These are phyloP conservation scores for Chunga burmeisteri DNA, from an alignment of 2,113 vertebrate genomes.

Conservation along the genomic window DNA sequence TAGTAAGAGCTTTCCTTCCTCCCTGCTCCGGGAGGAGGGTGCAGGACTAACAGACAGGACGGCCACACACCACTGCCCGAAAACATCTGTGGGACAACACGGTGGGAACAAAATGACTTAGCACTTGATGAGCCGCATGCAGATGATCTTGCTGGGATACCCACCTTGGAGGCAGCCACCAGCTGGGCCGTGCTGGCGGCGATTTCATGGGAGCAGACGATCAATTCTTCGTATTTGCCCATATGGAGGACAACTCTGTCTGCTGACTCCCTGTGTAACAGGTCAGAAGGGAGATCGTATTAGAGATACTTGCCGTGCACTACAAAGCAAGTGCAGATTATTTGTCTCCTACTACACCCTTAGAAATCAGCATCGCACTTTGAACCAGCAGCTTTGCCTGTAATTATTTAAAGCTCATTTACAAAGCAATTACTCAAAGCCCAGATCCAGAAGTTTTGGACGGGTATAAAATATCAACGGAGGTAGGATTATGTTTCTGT, in stretches of 20 bases:
- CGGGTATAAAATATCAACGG: not conserved
- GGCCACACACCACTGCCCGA: fast-evolving
- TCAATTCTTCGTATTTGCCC: slow-evolving; percentile 93
- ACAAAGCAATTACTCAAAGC: not conserved
- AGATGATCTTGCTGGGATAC: not conserved
- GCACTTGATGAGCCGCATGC: not conserved
- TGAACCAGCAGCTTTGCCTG: not conserved
- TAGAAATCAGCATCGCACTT: not conserved
- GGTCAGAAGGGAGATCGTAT: not conserved
- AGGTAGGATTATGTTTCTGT: not conserved
- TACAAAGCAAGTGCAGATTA: not conserved
- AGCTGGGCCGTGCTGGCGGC: slow-evolving; percentile 96
- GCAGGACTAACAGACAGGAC: not conserved
- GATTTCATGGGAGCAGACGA: slow-evolving; percentile 96
- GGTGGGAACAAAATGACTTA: fast-evolving
- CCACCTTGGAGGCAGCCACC: slow-evolving; percentile 96
- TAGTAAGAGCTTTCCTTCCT: not conserved
- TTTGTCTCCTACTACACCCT: not conserved
- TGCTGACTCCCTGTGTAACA: slow-evolving; percentile 82
- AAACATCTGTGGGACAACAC: not conserved
- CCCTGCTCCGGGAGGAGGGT: not conserved
- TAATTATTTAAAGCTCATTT: not conserved
- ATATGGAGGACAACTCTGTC: slow-evolving; percentile 94
- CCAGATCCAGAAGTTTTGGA: not conserved
- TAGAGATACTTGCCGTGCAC: not conserved